Evolutionary conservation across 2,797 vertebrate genomes (phyloP).

Genomic region (Argya squamiceps): DNA sequence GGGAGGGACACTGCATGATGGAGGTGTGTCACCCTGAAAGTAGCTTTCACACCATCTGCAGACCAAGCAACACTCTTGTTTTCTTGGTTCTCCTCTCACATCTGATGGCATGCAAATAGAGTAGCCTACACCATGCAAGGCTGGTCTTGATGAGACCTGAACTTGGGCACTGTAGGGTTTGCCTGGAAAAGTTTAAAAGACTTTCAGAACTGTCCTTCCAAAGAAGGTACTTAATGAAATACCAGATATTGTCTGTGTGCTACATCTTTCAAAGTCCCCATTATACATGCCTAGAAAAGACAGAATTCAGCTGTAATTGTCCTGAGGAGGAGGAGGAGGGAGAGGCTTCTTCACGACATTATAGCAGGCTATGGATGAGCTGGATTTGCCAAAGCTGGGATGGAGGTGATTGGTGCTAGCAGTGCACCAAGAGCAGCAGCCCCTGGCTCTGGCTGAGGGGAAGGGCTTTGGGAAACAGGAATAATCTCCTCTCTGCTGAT

Average conservation of each 20-base stretch:
- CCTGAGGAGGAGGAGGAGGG: neutral
- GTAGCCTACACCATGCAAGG: neutral
- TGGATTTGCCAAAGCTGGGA: neutral
- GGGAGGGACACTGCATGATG: neutral
- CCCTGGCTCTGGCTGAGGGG: neutral
- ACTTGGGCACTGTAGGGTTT: neutral
- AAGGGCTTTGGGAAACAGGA: neutral
- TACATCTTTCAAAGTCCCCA: neutral
- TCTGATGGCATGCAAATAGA: neutral
- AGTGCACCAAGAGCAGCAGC: neutral
- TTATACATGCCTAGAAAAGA: neutral
- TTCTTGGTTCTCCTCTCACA: neutral
- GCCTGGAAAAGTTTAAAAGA: neutral
- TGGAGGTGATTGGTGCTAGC: neutral
- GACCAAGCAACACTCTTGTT: neutral
- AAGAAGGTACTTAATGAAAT: neutral
- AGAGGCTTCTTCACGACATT: neutral
- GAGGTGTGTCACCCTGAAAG: neutral
- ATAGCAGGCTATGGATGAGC: neutral
- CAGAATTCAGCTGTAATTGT: neutral
- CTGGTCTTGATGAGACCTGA: neutral
- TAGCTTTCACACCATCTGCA: neutral
- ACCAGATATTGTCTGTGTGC: neutral
- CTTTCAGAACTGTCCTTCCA: neutral
- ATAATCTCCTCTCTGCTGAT: constrained; percentile 1